phyloP scores from a whole-genome alignment of 2,113 vertebrate genomes.

The Cepphus grylle region DNA sequence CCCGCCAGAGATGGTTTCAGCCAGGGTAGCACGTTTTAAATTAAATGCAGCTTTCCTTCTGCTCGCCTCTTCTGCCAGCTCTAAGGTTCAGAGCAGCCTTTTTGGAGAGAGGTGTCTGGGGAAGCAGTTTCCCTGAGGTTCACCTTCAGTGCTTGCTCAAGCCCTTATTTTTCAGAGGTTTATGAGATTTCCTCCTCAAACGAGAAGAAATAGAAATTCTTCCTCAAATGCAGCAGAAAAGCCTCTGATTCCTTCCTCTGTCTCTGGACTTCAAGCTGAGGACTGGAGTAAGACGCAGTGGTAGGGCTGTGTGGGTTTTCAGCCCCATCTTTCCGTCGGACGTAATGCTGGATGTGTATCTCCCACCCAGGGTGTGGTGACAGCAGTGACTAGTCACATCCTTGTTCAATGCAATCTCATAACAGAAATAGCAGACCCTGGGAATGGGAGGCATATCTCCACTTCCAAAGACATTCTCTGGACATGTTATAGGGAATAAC shows the following conservation, averaged over 20 bases:
- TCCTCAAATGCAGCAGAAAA: not conserved
- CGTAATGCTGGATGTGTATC: rapidly evolving
- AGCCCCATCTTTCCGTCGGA: not conserved
- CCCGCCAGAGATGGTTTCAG: not conserved
- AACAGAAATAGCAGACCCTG: not conserved
- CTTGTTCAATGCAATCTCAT: not conserved
- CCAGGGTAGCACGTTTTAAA: not conserved
- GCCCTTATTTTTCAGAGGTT: not conserved
- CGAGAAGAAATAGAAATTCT: not conserved
- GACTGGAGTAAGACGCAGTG: not conserved
- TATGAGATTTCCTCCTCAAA: not conserved
- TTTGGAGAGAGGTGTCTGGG: not conserved
- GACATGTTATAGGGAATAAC: not conserved
- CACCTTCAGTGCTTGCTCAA: not conserved
- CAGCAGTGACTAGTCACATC: not conserved
- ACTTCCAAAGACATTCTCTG: not conserved
- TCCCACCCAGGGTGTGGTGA: not conserved
- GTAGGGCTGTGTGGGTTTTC: not conserved
- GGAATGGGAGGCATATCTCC: not conserved
- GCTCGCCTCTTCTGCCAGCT: not conserved
- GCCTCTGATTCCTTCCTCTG: not conserved
- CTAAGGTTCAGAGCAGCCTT: not conserved
- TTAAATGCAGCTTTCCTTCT: not conserved
- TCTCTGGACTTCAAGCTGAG: not conserved
- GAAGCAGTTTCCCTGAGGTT: not conserved